phyloP scores from a whole-genome alignment of 2,888 invertebrate species.

The Balanococcus diminutus region DNA sequence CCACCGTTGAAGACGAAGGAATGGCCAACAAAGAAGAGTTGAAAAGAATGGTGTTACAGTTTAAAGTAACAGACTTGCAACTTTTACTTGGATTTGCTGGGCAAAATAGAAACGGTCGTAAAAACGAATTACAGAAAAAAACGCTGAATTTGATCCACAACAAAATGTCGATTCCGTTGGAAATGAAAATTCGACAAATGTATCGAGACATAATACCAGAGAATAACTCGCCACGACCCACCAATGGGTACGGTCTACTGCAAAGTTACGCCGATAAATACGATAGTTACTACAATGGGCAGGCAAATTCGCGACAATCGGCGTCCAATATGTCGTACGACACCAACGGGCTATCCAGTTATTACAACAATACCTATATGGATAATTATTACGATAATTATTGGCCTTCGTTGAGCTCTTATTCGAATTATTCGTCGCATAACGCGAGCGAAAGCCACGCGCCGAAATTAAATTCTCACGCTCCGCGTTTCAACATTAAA shows the following conservation, averaged over 20 bases:
- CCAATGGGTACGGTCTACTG: neutral
- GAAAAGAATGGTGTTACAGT: conserved; percentile 46
- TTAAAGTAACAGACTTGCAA: conserved; percentile 50
- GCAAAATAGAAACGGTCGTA: conserved; percentile 43
- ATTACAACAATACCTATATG: neutral
- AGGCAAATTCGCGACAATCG: neutral
- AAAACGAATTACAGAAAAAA: conserved; percentile 50
- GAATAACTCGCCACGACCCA: neutral
- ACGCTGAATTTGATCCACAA: conserved; percentile 12
- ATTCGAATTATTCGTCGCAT: neutral
- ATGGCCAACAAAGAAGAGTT: conserved; percentile 33
- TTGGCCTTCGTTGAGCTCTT: neutral
- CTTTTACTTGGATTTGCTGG: conserved; percentile 45
- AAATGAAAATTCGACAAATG: conserved; percentile 71
- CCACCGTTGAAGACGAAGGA: neutral
- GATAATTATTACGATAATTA: conserved; percentile 20
- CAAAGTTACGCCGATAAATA: neutral
- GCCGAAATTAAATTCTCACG: neutral
- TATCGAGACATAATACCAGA: conserved; percentile 63
- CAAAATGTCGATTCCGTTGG: conserved; percentile 63
- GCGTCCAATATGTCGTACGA: neutral
- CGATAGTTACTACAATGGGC: conserved; percentile 6
- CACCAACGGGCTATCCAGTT: neutral
- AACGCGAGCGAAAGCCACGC: neutral
- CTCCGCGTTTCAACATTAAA: conserved; percentile 8